Percentiles rank a stretch among this genome's conserved stretches.
Evolutionary conservation across 2,888 invertebrate genomes (phyloP).

Genomic region (Acleris literana): DNA sequence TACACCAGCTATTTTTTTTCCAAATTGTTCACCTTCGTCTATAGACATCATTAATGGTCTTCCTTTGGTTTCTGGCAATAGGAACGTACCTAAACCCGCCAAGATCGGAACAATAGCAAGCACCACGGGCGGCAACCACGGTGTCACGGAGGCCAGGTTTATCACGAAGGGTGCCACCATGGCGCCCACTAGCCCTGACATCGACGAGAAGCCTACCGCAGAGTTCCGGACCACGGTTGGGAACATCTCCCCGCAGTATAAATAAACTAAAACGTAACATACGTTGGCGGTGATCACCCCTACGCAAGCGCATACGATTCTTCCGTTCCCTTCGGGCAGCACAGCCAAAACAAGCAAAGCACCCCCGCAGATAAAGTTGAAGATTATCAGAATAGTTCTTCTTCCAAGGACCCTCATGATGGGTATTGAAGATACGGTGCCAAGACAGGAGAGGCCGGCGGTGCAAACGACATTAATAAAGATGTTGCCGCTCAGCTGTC

Average conservation of each 20-base stretch:
- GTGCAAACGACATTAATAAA: slow-evolving; percentile 88
- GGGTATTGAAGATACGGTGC: slow-evolving; percentile 85
- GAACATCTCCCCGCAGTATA: slow-evolving; percentile 93
- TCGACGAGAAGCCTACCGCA: slow-evolving; percentile 93
- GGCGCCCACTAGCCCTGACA: slow-evolving; percentile 93
- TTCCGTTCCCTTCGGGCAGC: slow-evolving; percentile 66
- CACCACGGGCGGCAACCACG: slow-evolving; percentile 87
- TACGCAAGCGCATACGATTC: slow-evolving; percentile 86
- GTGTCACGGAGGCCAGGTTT: slow-evolving; percentile 73
- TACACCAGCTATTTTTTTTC: neutral
- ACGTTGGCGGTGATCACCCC: slow-evolving; percentile 92
- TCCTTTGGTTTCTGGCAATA: slow-evolving; percentile 91
- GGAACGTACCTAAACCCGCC: slow-evolving; percentile 75
- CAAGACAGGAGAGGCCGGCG: slow-evolving; percentile 71
- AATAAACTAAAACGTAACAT: slow-evolving; percentile 92
- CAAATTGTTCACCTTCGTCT: slow-evolving; percentile 87
- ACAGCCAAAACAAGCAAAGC: slow-evolving; percentile 85
- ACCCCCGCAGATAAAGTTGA: slow-evolving; percentile 84
- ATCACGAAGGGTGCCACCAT: slow-evolving; percentile 93
- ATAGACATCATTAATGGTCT: slow-evolving; percentile 90
- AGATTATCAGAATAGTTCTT: slow-evolving; percentile 85
- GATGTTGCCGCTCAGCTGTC: slow-evolving; percentile 89
- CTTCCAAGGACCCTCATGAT: slow-evolving; percentile 87
- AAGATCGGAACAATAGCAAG: slow-evolving; percentile 88
- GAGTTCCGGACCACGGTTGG: slow-evolving; percentile 94